Percentiles rank a stretch among this genome's conserved stretches.
Conservation (phyloP, 2,113 vertebrate species). For the Lepisosteus osseus region DNA sequence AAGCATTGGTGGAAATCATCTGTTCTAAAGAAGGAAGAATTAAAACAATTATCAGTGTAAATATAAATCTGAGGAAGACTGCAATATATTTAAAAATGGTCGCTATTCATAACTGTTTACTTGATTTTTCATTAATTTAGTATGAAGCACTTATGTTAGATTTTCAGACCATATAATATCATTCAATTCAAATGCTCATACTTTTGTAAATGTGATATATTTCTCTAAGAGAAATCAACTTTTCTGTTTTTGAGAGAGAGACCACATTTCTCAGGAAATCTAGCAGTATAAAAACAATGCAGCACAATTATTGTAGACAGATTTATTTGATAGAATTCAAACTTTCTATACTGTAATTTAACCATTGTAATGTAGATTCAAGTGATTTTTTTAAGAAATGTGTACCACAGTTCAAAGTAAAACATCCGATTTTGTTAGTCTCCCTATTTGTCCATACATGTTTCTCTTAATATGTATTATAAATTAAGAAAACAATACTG, state of each 20-base stretch:
- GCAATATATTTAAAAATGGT: background rate
- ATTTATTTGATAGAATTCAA: background rate
- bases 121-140: background rate
- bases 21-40: background rate
- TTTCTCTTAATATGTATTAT: too few species aligned
- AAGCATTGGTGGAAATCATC: background rate
- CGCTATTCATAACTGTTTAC: background rate
- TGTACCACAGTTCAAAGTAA: background rate
- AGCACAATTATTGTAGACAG: background rate
- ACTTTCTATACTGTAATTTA: background rate
- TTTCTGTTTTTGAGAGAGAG: background rate
- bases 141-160: background rate
- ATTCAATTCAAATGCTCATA: background rate
- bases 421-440: background rate
- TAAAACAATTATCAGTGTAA: background rate
- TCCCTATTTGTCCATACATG: too few species aligned
- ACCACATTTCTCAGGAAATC: background rate
- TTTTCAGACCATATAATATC: background rate
- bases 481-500: too few species aligned
- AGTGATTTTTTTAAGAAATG: background rate
- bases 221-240: background rate
- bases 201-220: background rate
- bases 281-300: background rate
- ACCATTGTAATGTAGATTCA: background rate
- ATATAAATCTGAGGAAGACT: background rate